Evolutionary conservation across 2,888 invertebrate genomes (phyloP).

Genomic region (Melipona bicolor): DNA sequence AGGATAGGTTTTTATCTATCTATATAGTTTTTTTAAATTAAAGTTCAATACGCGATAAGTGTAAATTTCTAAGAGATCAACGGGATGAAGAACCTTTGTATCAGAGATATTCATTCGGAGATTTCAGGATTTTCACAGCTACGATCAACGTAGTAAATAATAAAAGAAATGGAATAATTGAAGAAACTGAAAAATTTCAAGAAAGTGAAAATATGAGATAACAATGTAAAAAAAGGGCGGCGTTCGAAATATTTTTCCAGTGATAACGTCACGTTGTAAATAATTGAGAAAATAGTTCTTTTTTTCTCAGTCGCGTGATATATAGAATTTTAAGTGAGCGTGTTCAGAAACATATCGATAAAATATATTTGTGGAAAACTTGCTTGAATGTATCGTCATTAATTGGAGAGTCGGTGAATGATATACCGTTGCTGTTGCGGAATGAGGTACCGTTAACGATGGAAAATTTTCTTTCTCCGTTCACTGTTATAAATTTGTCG

Average conservation of each 20-base stretch:
- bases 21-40: not conserved
- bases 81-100: not conserved
- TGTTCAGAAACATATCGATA: constrained; percentile 9
- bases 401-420: constrained; percentile 12
- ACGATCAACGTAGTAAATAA: no score
- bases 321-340: no score
- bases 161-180: no score
- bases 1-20: not conserved
- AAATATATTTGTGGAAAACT: constrained; percentile 10
- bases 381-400: constrained; percentile 3
- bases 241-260: not conserved
- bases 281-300: not conserved
- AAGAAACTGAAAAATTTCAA: no score
- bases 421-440: constrained; percentile 12
- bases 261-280: not conserved
- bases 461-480: constrained; percentile 17
- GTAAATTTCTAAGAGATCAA: not conserved
- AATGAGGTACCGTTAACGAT: constrained; percentile 28
- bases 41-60: accelerated
- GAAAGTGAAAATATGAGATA: not conserved
- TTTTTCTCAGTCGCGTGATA: not conserved
- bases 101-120: not conserved
- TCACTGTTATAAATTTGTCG: constrained; percentile 27
- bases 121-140: no score
- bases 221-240: not conserved